phyloP scores from a whole-genome alignment of 1,140 invertebrate genomes.

The Oedothorax gibbosus region DNA sequence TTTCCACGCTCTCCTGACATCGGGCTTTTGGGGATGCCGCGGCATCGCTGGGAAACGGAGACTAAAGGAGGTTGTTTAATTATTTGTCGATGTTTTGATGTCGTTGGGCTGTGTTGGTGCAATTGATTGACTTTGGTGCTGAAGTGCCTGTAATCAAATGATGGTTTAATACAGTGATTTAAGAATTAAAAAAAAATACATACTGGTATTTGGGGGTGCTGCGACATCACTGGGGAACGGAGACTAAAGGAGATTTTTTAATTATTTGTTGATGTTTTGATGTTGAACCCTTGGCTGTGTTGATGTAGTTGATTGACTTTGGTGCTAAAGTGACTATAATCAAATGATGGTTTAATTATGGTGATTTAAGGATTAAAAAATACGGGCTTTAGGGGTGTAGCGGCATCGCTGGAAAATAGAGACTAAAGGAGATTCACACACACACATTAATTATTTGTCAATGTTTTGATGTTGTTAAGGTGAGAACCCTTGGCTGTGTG shows the following conservation, averaged over 20 bases:
- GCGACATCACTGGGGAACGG: background rate
- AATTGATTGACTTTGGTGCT: background rate
- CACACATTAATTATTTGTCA: no score
- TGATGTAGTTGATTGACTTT: background rate
- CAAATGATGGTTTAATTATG: no score
- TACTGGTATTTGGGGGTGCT: constrained; percentile 1
- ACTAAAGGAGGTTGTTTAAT: background rate
- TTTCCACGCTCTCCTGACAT: constrained; percentile 45
- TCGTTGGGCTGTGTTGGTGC: background rate
- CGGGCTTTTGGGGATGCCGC: constrained; percentile 25
- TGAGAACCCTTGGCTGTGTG: background rate
- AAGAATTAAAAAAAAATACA: no score
- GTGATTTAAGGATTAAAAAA: no score
- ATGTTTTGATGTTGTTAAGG: background rate
- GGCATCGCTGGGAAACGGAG: background rate
- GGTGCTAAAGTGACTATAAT: no score
- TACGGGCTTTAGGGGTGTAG: constrained; percentile 9
- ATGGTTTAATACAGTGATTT: no score
- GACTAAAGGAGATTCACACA: no score
- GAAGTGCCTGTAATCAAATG: no score
- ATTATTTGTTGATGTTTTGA: background rate
- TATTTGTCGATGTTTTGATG: background rate
- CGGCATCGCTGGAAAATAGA: background rate
- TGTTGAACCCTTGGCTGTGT: background rate
- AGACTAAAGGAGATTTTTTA: background rate